Evolutionary conservation across 2,113 vertebrate genomes (phyloP).

Genomic region (Plecturocebus donacophilus): DNA sequence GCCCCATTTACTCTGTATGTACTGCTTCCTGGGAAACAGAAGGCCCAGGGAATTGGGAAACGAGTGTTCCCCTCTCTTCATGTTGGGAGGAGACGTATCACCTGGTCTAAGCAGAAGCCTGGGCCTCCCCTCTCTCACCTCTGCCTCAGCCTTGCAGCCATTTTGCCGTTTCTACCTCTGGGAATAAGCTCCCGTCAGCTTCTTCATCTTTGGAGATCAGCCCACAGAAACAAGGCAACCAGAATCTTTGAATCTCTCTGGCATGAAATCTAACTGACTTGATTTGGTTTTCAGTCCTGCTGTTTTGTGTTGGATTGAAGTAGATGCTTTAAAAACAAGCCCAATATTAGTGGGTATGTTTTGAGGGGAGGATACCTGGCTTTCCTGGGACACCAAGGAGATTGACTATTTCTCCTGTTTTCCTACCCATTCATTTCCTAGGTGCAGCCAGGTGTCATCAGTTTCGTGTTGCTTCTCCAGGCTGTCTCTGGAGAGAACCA

Average conservation of each 20-base stretch:
- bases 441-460: constrained; percentile 52
- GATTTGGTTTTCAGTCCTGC: constrained; percentile 43
- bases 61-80: neutral
- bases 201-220: constrained; percentile 34
- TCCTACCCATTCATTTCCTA: neutral
- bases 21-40: neutral
- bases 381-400: neutral
- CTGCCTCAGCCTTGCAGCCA: neutral
- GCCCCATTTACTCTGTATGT: neutral
- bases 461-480: constrained; percentile 4
- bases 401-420: constrained; percentile 59
- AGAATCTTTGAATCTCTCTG: constrained; percentile 46
- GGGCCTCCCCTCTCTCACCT: neutral
- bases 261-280: constrained; percentile 27
- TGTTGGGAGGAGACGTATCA: neutral
- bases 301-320: constrained; percentile 28
- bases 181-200: neutral
- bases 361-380: neutral
- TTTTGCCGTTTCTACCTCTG: neutral
- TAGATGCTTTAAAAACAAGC: constrained; percentile 47
- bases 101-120: neutral
- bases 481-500: constrained; percentile 52
- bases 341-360: neutral
- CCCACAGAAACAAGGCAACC: neutral
- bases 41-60: neutral